Conservation (phyloP, 1,140 invertebrate species). For the Nasonia giraulti region DNA sequence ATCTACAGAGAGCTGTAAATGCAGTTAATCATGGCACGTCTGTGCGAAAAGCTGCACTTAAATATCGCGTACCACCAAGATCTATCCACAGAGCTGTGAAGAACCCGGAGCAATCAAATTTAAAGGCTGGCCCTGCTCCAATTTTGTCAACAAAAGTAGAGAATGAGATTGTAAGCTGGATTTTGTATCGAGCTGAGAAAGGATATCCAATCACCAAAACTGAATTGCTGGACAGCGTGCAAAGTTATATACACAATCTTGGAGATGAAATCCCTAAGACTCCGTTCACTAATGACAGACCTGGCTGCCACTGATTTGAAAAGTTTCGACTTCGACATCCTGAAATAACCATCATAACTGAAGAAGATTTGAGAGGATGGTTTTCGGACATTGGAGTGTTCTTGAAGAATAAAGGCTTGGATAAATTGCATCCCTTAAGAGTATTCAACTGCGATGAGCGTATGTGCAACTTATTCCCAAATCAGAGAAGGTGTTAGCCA, state of each 20-base stretch:
- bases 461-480: not conserved
- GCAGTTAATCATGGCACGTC: not conserved
- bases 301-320: slow-evolving; percentile 22
- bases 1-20: not conserved
- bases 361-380: slow-evolving; percentile 16
- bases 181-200: not conserved
- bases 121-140: not conserved
- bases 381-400: slow-evolving; percentile 2
- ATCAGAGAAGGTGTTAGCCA: not conserved
- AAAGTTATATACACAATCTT: not conserved
- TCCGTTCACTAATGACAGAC: slow-evolving; percentile 17
- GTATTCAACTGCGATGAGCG: slow-evolving; percentile 15
- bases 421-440: not conserved
- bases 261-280: not conserved
- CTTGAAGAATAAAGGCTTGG: not conserved
- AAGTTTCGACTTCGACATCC: slow-evolving; percentile 17
- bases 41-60: not conserved
- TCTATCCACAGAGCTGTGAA: not conserved
- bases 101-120: not conserved
- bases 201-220: not conserved
- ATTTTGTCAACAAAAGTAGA: not conserved
- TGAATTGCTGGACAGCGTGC: slow-evolving; percentile 6
- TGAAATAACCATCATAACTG: slow-evolving; percentile 3
- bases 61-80: not conserved
- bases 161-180: not conserved